A percentile compares a stretch with the other conserved stretches of the same genome.
Conservation (phyloP, 2,888 invertebrate species). For the Acleris holmiana region DNA sequence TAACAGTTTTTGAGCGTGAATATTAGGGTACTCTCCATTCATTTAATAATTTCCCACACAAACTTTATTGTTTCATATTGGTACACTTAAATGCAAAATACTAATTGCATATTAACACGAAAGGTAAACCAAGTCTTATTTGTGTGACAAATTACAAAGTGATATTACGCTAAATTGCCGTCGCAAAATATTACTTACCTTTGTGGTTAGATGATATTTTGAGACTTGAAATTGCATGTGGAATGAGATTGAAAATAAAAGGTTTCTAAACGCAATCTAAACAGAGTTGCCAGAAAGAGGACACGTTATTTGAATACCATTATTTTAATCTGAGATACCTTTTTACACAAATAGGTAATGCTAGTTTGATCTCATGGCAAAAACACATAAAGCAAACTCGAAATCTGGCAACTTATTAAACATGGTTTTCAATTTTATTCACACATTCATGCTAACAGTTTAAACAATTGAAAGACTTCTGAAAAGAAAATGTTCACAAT, state of each 20-base stretch:
- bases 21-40: constrained; percentile 72
- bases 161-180: constrained; percentile 62
- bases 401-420: constrained; percentile 38
- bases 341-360: no score
- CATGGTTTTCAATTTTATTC: constrained; percentile 56
- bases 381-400: not conserved
- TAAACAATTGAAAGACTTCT: constrained; percentile 52
- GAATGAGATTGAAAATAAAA: constrained; percentile 58
- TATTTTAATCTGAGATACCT: not conserved
- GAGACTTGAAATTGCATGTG: constrained; percentile 49
- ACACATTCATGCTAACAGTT: constrained; percentile 58
- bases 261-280: constrained; percentile 24
- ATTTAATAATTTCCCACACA: constrained; percentile 62
- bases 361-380: no score
- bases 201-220: constrained; percentile 54
- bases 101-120: constrained; percentile 34
- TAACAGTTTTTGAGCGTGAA: constrained; percentile 47
- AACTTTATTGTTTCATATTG: constrained; percentile 45
- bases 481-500: constrained; percentile 18
- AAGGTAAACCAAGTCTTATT: constrained; percentile 34
- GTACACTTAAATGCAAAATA: constrained; percentile 13
- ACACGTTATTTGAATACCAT: not conserved
- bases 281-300: constrained; percentile 22
- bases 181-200: constrained; percentile 62
- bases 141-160: constrained; percentile 60